Evolutionary conservation across 1,140 invertebrate genomes (phyloP).

Genomic region (Sarcophaga peregrina): DNA sequence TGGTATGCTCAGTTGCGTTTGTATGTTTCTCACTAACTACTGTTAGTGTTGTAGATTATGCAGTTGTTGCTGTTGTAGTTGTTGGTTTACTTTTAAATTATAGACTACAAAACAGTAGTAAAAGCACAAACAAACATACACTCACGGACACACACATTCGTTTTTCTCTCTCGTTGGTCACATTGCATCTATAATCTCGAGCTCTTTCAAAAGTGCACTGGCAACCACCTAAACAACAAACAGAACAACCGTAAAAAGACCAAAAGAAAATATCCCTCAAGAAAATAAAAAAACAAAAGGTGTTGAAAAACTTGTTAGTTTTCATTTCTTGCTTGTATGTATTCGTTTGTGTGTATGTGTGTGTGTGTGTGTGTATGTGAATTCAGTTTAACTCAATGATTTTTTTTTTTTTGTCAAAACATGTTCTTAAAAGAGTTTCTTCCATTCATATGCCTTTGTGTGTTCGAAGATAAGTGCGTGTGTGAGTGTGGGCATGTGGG

Average conservation of each 20-base stretch:
- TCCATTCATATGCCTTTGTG: no score
- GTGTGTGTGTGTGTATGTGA: no score
- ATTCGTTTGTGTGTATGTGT: no score
- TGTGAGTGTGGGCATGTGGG: neutral
- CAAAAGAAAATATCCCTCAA: no score
- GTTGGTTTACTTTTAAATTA: constrained; percentile 13
- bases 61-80: neutral
- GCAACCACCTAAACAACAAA: neutral
- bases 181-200: neutral
- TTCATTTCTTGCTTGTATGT: neutral
- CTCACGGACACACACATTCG: neutral
- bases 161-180: neutral
- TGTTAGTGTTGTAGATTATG: neutral
- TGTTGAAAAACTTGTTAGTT: constrained; percentile 25
- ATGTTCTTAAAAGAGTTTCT: neutral
- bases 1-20: constrained; percentile 11
- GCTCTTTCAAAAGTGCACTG: neutral
- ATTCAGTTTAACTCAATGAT: constrained; percentile 13
- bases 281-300: neutral
- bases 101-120: neutral
- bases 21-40: neutral
- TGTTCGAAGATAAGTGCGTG: neutral
- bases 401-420: constrained; percentile 22
- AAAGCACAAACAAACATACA: neutral
- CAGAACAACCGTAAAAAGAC: neutral